phyloP scores from a whole-genome alignment of 2,797 vertebrate genomes.

The Brachymystax lenok region DNA sequence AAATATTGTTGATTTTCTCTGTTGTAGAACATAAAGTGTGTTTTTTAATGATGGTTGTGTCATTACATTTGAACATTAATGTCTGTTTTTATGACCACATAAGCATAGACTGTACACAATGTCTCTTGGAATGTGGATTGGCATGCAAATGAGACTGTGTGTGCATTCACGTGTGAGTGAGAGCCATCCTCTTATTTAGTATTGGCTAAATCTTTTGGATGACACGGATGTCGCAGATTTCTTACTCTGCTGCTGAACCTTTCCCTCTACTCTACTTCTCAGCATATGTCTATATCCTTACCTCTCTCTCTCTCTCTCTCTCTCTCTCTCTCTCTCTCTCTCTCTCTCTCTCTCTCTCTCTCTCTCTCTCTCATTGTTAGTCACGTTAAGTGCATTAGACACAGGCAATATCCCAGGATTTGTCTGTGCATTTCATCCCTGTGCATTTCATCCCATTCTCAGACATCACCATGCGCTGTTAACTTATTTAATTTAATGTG shows the following conservation, averaged over 20 bases:
- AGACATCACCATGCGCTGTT: slow-evolving; percentile 28
- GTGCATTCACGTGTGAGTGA: no score
- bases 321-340: background rate
- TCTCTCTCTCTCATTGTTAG: slow-evolving; percentile 21
- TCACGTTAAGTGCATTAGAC: slow-evolving; percentile 42
- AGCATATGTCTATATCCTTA: background rate
- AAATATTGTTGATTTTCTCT: no score
- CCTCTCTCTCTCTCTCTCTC: background rate
- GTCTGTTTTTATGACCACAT: no score
- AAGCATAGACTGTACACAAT: no score
- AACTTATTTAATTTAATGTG: slow-evolving; percentile 40
- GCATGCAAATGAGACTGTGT: no score
- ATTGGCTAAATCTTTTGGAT: background rate
- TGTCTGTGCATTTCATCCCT: slow-evolving; percentile 25
- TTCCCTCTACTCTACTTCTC: background rate
- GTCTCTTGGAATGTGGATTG: no score
- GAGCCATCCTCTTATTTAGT: background rate
- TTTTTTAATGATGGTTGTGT: no score
- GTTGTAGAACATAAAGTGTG: no score
- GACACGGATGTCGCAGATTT: background rate
- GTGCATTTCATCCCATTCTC: slow-evolving; percentile 4
- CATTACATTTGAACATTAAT: no score
- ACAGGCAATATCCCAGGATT: slow-evolving; percentile 42
- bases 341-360: background rate
- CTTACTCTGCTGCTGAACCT: background rate